Conservation (phyloP, 1,140 invertebrate species). For the Hyles vespertilio region DNA sequence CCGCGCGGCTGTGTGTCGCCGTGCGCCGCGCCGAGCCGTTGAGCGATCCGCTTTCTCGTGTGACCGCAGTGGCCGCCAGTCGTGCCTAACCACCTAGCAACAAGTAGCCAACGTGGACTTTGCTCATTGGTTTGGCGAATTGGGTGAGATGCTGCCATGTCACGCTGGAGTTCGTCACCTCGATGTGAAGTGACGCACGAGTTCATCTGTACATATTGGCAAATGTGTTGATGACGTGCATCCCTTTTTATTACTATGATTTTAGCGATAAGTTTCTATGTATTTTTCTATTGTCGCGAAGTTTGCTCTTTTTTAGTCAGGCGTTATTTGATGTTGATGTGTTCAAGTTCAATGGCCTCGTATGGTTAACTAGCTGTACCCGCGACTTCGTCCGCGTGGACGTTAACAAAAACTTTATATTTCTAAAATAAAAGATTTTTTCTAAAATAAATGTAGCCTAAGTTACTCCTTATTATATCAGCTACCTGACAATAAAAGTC, state of each 20-base stretch:
- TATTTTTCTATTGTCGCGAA: too few relatives aligned
- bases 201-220: neutral
- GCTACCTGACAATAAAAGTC: too few relatives aligned
- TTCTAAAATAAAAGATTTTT: too few relatives aligned
- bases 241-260: neutral
- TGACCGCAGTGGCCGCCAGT: slow-evolving; percentile 6
- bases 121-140: slow-evolving; percentile 16
- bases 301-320: too few relatives aligned
- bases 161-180: slow-evolving; percentile 1
- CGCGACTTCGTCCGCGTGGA: too few relatives aligned
- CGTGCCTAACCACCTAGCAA: slow-evolving; percentile 18
- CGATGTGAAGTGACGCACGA: slow-evolving; percentile 5
- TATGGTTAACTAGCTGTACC: too few relatives aligned
- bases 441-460: too few relatives aligned
- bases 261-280: too few relatives aligned
- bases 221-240: neutral
- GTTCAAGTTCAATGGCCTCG: too few relatives aligned
- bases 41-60: slow-evolving; percentile 36
- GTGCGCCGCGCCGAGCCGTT: slow-evolving; percentile 7
- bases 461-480: too few relatives aligned
- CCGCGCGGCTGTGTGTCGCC: neutral
- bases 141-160: slow-evolving; percentile 6
- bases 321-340: too few relatives aligned
- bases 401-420: too few relatives aligned
- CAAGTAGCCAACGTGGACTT: slow-evolving; percentile 15